Base-by-base conservation (phyloP, 2,888 invertebrate genomes). In the Odontomyia ornata region DNA sequence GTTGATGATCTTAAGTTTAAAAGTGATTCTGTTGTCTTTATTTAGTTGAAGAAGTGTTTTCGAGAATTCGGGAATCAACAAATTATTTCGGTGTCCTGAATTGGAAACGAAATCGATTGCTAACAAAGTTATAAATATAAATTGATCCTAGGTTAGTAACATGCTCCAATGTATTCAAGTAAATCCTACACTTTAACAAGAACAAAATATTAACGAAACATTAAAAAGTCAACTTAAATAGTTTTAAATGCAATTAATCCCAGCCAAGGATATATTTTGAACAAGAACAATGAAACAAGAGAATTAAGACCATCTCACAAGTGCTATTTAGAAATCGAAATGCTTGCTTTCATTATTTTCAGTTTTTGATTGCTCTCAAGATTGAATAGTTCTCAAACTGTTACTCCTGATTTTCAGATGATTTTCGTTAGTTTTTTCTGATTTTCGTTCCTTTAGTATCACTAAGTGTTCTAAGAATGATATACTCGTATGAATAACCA, bases 221-320 rank as follows among this genome's bases (percentile, higher is more conserved):
- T 13, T 13, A 69, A 69, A 65, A 69, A 11, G 43, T 47, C 11
- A 46, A 46, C 46, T 15, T 36, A 30, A 46, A 57, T 75, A 43
- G 15, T 60, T 21, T 60, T 7, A 60, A 36, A 18, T 25, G 46
- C 47, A 13, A 71, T 23, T n/a, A 1, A 71, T 25, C 47, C 52
- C 3, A 57, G 27, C n/a, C 28, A 60, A 75, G 60, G 23, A 75
- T n/a, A n/a, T 60, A 57, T 75, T 36, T 25, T 52, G 15, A 52
- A 52, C 52, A 27, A 64, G 47, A 72, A 72, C 69, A 62, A 77
- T 9, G 65, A 78, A 75, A 60, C 60, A 28, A 77, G 76, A 69
- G 46, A 79, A 80, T 82, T 84, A 84, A 83, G 86, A 85, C 86
- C 86, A 87, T 87, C 86, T 86, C 86, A 86, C 85, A 86, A 86